Conservation (phyloP, 1,140 invertebrate species). For the Dreissena polymorpha region DNA sequence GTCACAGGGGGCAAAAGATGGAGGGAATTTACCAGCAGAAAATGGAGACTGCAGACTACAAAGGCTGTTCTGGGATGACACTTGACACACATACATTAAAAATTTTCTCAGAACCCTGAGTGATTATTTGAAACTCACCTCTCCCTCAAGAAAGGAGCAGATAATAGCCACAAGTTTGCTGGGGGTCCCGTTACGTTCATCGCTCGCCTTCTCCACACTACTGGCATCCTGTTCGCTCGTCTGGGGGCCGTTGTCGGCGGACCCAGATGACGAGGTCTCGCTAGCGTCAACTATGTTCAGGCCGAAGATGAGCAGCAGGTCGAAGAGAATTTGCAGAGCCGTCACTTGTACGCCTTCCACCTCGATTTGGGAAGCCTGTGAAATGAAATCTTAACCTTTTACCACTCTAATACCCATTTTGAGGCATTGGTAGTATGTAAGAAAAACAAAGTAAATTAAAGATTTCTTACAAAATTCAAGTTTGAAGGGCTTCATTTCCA, state of each 20-base stretch:
- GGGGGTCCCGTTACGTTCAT: slow-evolving; percentile 53
- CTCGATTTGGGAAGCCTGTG: slow-evolving; percentile 77
- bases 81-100: too few relatives aligned
- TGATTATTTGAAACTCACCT: too few relatives aligned
- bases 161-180: slow-evolving; percentile 74
- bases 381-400: not conserved
- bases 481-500: too few relatives aligned
- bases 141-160: slow-evolving; percentile 72
- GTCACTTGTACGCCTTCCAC: slow-evolving; percentile 75
- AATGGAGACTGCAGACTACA: too few relatives aligned
- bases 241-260: slow-evolving; percentile 14
- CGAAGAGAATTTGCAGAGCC: slow-evolving; percentile 77
- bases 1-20: too few relatives aligned
- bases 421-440: too few relatives aligned
- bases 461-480: too few relatives aligned
- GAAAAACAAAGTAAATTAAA: too few relatives aligned
- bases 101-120: too few relatives aligned
- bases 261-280: slow-evolving; percentile 32
- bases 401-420: too few relatives aligned
- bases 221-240: not conserved
- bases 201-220: slow-evolving; percentile 17
- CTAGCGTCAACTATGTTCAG: slow-evolving; percentile 71
- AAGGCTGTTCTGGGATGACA: too few relatives aligned
- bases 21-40: too few relatives aligned
- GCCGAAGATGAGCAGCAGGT: slow-evolving; percentile 78